Conservation (phyloP, 2,888 invertebrate genomes). For the Nymphalis urticae region DNA sequence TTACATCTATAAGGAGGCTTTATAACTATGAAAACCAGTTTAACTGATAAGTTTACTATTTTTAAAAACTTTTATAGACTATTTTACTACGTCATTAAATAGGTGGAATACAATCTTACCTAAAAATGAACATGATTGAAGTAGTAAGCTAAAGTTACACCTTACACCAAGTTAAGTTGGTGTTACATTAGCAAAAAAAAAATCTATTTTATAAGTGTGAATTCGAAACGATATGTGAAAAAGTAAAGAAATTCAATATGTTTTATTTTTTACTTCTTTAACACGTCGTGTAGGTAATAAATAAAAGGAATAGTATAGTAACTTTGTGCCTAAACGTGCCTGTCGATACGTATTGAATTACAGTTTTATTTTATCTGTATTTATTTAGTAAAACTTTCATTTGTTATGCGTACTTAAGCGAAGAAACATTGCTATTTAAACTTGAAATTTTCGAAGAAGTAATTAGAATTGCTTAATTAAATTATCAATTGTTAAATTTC, state of each 20-base stretch:
- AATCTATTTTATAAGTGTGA: background rate
- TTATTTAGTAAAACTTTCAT: background rate
- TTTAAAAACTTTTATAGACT: background rate
- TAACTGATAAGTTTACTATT: slow-evolving; percentile 1
- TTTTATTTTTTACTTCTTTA: slow-evolving; percentile 1
- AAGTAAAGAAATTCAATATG: slow-evolving; percentile 7
- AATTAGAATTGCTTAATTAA: background rate
- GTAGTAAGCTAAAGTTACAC: background rate
- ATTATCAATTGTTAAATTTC: too few relatives aligned
- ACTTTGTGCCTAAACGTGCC: slow-evolving; percentile 7
- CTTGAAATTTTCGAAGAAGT: background rate
- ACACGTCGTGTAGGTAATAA: slow-evolving; percentile 5
- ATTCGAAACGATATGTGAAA: background rate
- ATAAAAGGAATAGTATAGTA: slow-evolving; percentile 5
- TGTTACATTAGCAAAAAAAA: background rate
- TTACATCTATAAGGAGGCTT: slow-evolving; percentile 11
- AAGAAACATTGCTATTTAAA: background rate
- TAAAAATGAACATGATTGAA: background rate
- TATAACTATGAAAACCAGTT: slow-evolving; percentile 27
- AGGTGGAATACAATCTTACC: background rate
- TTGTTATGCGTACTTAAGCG: background rate
- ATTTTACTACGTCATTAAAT: background rate
- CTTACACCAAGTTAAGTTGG: background rate
- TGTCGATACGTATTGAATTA: slow-evolving; percentile 8
- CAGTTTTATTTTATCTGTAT: slow-evolving; percentile 2